Base-by-base conservation (phyloP, 2,113 vertebrate genomes). In the Thunnus maccoyii region DNA sequence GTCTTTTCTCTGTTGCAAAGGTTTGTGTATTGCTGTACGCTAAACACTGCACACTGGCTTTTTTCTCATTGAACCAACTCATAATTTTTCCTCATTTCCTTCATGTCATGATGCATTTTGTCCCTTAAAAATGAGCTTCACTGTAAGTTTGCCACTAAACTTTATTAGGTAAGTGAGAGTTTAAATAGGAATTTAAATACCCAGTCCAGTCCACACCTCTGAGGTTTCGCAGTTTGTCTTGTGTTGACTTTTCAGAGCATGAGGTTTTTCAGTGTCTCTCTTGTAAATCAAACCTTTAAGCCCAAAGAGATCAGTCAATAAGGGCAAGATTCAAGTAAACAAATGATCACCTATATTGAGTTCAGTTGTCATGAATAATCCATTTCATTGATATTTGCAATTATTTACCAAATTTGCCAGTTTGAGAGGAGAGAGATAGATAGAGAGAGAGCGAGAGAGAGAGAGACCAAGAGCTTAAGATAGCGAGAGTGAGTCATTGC, bases 1-100 rank as follows among this genome's bases (percentile, higher is more conserved):
- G 66, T 47, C 14, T 17, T 72, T 20, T 60, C 50, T 41, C 67
- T 18, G 30, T 51, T 69, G 56, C 57, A 77, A 46, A 75, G 10
- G 14, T 61, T 51, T 27, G 18, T 55, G 22, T 71, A 14, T 44
- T 48, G 10, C 32, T 62, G 22, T 11, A 57, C 12, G 16, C 20
- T n/a, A 10, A 68, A 54, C 55, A 54, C 15, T 1, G 25, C n/a
- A 58, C 18, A 20, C 1, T 68, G 27, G 0, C 46, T 15, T 22
- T 71, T 71, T 54, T 36, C 18, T 25, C 2, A 5, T 3, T 25
- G 22, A 64, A 32, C n/a, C 36, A 9, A 9, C 3, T 50, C 12
- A 14, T 54, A 20, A 48, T 25, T 61, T 30, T 7, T 30, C 32
- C 55, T 50, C 1, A 46, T 41, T 54, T 63, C 46, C 11, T 67